phyloP scores from a whole-genome alignment of 2,113 vertebrate species.

The Nycticorax nycticorax region DNA sequence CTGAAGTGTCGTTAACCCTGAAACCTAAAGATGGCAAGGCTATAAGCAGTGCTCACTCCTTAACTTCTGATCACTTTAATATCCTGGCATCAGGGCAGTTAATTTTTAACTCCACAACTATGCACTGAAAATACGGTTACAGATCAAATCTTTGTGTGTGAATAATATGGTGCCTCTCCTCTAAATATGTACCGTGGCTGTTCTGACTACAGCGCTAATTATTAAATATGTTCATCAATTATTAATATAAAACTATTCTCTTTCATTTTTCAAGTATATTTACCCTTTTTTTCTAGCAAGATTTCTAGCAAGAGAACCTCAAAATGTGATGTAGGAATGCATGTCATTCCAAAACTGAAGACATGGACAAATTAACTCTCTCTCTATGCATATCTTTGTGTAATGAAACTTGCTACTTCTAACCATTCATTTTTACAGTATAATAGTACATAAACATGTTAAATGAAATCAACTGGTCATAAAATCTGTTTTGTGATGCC shows the following conservation, averaged over 20 bases:
- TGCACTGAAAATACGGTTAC: neutral
- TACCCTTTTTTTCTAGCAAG: neutral
- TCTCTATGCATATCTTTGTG: neutral
- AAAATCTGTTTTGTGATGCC: neutral
- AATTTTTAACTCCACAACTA: neutral
- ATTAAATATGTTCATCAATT: conserved; percentile 15
- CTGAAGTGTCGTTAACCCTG: neutral
- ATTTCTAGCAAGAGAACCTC: neutral
- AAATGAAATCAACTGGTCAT: neutral
- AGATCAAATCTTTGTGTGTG: neutral
- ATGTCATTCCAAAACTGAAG: neutral
- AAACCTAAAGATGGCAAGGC: neutral
- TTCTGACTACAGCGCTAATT: conserved; percentile 10
- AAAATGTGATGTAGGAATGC: neutral
- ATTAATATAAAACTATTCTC: conserved; percentile 3
- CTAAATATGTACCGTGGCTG: neutral
- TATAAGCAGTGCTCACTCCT: neutral
- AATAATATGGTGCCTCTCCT: neutral
- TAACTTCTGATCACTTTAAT: neutral
- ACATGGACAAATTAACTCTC: neutral
- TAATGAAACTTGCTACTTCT: neutral
- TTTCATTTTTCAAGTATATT: neutral
- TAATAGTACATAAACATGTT: neutral
- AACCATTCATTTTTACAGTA: neutral
- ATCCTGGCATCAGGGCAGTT: neutral